Evolutionary conservation across 2,888 invertebrate species (phyloP).

Genomic region (Limnephilus lunatus): DNA sequence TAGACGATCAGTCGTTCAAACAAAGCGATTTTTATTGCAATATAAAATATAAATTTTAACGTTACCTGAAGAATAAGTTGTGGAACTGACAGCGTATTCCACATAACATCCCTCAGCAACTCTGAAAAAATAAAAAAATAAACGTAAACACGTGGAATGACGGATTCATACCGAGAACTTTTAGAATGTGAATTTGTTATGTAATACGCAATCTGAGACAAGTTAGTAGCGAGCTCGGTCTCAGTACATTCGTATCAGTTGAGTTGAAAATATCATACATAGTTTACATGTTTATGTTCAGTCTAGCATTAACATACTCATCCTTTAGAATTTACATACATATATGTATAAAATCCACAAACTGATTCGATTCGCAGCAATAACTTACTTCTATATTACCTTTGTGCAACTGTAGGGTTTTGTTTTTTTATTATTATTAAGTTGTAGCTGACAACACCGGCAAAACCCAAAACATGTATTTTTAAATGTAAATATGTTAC

Average conservation of each 20-base stretch:
- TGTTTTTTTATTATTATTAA: too few relatives aligned
- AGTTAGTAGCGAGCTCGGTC: not conserved
- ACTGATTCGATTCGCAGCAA: too few relatives aligned
- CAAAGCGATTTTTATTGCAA: not conserved
- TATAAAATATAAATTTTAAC: not conserved
- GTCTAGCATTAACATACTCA: too few relatives aligned
- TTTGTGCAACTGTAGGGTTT: too few relatives aligned
- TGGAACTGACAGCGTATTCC: conserved; percentile 70
- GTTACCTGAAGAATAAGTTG: conserved; percentile 69
- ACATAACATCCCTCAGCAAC: conserved; percentile 70
- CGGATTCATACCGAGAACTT: conserved; percentile 42
- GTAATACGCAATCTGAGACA: not conserved
- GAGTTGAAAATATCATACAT: not conserved
- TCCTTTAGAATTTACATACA: too few relatives aligned
- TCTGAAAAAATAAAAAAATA: conserved; percentile 69
- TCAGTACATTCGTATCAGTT: not conserved
- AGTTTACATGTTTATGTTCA: not conserved
- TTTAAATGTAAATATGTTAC: too few relatives aligned
- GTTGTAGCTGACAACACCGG: too few relatives aligned
- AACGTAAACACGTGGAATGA: conserved; percentile 46
- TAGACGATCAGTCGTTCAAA: not conserved
- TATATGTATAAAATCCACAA: too few relatives aligned
- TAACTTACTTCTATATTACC: too few relatives aligned
- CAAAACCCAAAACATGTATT: too few relatives aligned
- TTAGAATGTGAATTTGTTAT: not conserved